These are phyloP conservation scores for Pristiophorus japonicus DNA, from an alignment of 2,113 vertebrate species.

Conservation along the genomic window DNA sequence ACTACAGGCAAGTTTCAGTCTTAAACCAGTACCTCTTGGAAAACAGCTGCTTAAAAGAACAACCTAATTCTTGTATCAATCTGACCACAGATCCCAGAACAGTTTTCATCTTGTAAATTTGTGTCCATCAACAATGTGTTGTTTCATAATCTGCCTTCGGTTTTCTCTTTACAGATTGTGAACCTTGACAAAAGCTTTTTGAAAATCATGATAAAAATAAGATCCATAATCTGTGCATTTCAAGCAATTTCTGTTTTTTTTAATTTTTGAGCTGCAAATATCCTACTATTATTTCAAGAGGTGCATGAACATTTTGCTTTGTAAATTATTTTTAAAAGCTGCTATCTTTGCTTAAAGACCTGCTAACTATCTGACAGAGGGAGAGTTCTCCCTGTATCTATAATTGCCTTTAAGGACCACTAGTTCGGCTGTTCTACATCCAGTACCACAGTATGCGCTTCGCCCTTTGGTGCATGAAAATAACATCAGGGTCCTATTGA, in stretches of 20 bases:
- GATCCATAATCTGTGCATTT: neutral
- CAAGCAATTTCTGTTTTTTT: neutral
- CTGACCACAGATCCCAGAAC: neutral
- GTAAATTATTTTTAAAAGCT: neutral
- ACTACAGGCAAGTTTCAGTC: neutral
- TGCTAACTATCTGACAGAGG: neutral
- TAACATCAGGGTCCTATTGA: neutral
- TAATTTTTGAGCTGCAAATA: neutral
- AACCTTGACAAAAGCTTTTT: no score
- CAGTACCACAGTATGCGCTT: neutral
- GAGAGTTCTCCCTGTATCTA: neutral
- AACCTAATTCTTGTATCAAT: neutral
- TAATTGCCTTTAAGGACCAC: neutral
- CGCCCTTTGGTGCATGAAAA: neutral
- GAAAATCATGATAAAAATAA: no score
- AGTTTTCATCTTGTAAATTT: neutral
- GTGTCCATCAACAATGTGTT: neutral
- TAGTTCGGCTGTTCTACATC: neutral
- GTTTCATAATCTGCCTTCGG: neutral
- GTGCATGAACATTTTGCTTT: neutral
- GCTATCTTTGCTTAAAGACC: neutral
- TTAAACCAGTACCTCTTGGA: neutral
- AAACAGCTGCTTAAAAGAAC: neutral
- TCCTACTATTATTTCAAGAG: neutral
- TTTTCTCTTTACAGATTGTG: neutral